Evolutionary conservation across 1,140 invertebrate species (phyloP).

Genomic region (Drosophila kanapiae): DNA sequence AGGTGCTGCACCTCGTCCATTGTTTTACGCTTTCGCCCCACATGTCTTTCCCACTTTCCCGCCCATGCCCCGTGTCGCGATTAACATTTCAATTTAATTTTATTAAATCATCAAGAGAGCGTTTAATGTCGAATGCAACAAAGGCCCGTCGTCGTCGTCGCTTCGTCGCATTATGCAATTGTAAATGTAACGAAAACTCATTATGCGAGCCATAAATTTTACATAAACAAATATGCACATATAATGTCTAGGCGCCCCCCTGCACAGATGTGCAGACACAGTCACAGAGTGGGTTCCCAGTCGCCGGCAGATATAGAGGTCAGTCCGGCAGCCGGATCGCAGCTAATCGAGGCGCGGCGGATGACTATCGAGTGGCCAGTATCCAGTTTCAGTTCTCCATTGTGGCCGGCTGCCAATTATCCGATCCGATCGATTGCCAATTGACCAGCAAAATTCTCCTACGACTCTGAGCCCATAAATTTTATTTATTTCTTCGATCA

Average conservation of each 20-base stretch:
- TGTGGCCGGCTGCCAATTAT: conserved; percentile 51
- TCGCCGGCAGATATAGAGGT: conserved; percentile 20
- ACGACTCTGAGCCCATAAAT: conserved; percentile 37
- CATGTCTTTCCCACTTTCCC: conserved; percentile 32
- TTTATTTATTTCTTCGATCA: conserved; percentile 42
- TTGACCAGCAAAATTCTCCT: conserved; percentile 30
- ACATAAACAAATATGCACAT: conserved; percentile 49
- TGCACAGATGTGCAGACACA: conserved; percentile 26
- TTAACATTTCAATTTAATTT: conserved; percentile 82
- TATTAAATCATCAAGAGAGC: conserved; percentile 79
- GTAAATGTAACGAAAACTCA: conserved; percentile 60
- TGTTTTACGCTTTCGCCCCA: conserved; percentile 67
- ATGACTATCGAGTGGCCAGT: conserved; percentile 18
- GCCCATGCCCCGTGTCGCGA: conserved; percentile 54
- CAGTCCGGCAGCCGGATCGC: conserved; percentile 23
- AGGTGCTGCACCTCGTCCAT: conserved; percentile 44
- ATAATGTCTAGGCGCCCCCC: conserved; percentile 23
- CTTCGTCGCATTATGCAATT: conserved; percentile 46
- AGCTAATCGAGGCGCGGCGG: conserved; percentile 21
- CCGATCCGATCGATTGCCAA: conserved; percentile 43
- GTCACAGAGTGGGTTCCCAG: too few species aligned
- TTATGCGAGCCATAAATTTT: conserved; percentile 52
- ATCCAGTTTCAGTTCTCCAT: conserved; percentile 28
- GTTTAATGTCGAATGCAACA: conserved; percentile 73
- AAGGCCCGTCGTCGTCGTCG: conserved; percentile 13